Conservation (phyloP, 2,113 vertebrate genomes). For the Halichoeres trimaculatus region DNA sequence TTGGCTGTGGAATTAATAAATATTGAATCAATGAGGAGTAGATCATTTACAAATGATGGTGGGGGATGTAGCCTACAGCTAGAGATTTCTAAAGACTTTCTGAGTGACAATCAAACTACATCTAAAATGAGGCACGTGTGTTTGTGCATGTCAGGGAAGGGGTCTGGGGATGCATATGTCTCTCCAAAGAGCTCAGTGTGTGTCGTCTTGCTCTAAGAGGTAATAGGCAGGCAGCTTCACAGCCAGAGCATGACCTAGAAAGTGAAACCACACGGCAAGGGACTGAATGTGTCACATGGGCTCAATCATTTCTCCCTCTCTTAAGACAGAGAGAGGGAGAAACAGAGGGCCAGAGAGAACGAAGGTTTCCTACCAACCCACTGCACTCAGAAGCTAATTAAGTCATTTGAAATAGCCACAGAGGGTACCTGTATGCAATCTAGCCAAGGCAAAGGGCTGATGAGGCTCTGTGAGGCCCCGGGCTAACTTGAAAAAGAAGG, state of each 20-base stretch:
- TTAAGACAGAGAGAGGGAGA: constrained; percentile 54
- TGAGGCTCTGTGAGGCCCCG: constrained; percentile 77
- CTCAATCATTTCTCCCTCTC: constrained; percentile 78
- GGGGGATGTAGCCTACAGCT: constrained; percentile 45
- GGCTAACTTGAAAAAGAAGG: constrained; percentile 82
- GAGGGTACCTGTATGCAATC: constrained; percentile 85
- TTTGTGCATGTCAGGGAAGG: constrained; percentile 12
- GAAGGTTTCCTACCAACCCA: constrained; percentile 46
- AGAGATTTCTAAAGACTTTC: too few relatives aligned
- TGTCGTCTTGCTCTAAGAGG: constrained; percentile 73
- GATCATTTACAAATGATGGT: constrained; percentile 49
- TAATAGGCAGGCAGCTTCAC: constrained; percentile 76
- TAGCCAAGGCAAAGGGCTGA: constrained; percentile 78
- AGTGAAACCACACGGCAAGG: constrained; percentile 79
- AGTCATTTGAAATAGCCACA: constrained; percentile 86
- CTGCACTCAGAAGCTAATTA: constrained; percentile 83
- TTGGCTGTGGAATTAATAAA: constrained; percentile 55
- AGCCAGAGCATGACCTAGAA: constrained; percentile 85
- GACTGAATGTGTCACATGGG: constrained; percentile 80
- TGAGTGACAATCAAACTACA: constrained; percentile 58
- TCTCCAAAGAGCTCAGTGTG: constrained; percentile 32
- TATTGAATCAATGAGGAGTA: constrained; percentile 51
- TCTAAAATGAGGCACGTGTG: constrained; percentile 24
- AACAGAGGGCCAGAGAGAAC: constrained; percentile 20
- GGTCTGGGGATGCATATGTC: constrained; percentile 15